Evolutionary conservation across 2,113 vertebrate genomes (phyloP).

Genomic region (Benitochromis conjunctus): DNA sequence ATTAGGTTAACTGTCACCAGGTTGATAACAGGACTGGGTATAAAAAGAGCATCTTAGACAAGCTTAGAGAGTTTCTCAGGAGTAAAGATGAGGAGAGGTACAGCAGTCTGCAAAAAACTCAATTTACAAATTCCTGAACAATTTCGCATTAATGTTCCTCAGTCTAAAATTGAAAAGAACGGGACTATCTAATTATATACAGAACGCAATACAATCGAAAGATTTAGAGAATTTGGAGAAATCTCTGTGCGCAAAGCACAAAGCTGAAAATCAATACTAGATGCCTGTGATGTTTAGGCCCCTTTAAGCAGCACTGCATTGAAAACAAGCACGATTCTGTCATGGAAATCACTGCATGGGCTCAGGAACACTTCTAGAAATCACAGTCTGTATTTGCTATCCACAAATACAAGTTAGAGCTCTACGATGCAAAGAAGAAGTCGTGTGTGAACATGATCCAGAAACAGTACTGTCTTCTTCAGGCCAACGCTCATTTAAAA

Average conservation of each 20-base stretch:
- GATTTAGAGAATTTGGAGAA: background rate
- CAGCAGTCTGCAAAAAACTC: background rate
- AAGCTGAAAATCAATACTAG: background rate
- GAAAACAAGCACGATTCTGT: background rate
- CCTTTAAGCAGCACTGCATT: background rate
- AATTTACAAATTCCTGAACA: background rate
- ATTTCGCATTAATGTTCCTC: background rate
- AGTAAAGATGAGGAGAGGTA: background rate
- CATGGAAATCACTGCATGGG: background rate
- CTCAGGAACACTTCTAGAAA: no score
- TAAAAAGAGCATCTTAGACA: background rate
- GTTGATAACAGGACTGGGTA: background rate
- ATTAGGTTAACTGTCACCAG: background rate
- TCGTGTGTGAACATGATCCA: background rate
- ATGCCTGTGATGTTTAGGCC: background rate
- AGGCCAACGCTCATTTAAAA: background rate
- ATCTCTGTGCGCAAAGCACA: fast-evolving
- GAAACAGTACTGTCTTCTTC: background rate
- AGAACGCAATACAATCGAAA: background rate
- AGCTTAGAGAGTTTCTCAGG: background rate
- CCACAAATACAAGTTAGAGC: background rate
- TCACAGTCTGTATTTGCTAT: background rate
- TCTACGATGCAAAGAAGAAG: background rate
- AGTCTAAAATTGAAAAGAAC: background rate
- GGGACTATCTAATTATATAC: background rate